phyloP scores from a whole-genome alignment of 1,140 invertebrate genomes.

The Camponotus pennsylvanicus region DNA sequence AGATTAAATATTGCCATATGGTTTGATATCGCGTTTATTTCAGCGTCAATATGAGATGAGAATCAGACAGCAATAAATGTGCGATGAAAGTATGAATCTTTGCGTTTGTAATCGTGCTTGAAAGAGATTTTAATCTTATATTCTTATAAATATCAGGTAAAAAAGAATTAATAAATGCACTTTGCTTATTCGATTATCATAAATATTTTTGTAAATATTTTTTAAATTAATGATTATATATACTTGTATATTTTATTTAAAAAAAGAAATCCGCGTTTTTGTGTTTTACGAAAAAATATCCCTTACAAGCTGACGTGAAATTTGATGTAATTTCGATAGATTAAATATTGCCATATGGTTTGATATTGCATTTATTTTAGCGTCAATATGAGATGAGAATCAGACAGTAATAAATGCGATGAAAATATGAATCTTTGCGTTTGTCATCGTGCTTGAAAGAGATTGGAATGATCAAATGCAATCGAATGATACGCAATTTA shows the following conservation, averaged over 20 bases:
- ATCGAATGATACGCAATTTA: neutral
- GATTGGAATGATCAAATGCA: neutral
- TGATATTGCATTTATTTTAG: neutral
- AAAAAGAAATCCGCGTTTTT: neutral
- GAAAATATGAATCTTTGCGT: neutral
- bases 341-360: neutral
- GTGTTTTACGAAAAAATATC: neutral
- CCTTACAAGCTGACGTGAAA: neutral
- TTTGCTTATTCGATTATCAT: neutral
- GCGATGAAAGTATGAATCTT: too few relatives aligned
- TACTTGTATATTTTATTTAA: neutral
- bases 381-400: neutral
- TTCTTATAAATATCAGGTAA: neutral
- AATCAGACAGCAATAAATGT: neutral
- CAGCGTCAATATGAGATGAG: neutral
- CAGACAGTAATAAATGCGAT: neutral
- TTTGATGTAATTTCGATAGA: neutral
- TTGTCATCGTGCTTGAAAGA: neutral
- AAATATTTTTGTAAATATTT: neutral
- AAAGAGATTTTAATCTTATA: neutral
- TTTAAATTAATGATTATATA: neutral
- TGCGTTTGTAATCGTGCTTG: too few relatives aligned
- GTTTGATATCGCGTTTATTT: neutral
- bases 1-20: neutral
- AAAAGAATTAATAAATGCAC: neutral